Conservation (phyloP, 2,888 invertebrate genomes). For the Leptinotarsa haldemani region DNA sequence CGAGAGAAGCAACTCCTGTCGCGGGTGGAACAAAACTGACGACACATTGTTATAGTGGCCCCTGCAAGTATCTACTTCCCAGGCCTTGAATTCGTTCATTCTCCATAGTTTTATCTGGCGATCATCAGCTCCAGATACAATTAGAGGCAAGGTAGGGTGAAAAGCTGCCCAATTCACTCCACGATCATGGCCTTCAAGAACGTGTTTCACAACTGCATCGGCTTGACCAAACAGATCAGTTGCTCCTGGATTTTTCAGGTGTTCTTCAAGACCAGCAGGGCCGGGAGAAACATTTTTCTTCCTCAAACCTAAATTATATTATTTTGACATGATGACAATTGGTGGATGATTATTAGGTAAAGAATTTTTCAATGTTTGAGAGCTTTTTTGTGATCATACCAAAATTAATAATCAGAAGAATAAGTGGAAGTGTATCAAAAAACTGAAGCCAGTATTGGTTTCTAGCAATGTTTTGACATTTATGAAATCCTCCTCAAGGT, state of each 20-base stretch:
- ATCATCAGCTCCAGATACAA: constrained; percentile 98
- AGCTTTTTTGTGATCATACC: no score
- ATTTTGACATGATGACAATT: no score
- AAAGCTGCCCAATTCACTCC: constrained; percentile 99
- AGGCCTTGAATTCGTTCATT: constrained; percentile 98
- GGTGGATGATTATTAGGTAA: no score
- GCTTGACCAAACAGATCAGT: constrained; percentile 97
- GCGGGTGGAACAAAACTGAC: constrained; percentile 95
- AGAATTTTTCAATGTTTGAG: no score
- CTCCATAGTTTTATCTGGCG: constrained; percentile 97
- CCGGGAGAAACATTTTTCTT: constrained; percentile 99
- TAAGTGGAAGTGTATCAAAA: no score
- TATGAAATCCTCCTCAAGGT: no score
- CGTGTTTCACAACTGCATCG: constrained; percentile 92
- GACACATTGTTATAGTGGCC: constrained; percentile 99
- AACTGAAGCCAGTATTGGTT: no score
- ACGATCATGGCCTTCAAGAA: constrained; percentile 92
- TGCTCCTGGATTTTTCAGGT: constrained; percentile 80
- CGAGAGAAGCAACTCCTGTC: constrained; percentile 95
- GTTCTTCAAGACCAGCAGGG: constrained; percentile 89
- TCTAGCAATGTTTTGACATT: no score
- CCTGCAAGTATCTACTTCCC: constrained; percentile 99
- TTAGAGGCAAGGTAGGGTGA: constrained; percentile 87
- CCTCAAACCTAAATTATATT: constrained; percentile 72
- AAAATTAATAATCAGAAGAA: no score